Base-by-base conservation (phyloP, 1,140 invertebrate genomes). In the Drosophila serrata region DNA sequence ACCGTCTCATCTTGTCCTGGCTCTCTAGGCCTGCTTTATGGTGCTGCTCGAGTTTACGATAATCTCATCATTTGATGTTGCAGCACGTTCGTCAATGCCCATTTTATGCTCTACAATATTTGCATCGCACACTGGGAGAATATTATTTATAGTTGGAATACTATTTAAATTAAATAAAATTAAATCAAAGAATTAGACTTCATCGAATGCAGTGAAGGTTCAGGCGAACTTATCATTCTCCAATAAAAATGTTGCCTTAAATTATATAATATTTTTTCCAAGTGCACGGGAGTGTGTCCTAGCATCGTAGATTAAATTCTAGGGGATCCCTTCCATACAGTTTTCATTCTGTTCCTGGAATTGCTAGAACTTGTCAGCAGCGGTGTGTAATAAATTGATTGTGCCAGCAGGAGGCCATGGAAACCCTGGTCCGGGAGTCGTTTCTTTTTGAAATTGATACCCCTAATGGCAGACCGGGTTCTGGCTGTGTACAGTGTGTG, bases 61-160 rank as follows among this genome's bases (percentile, higher is more conserved):
- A 90, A 90, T 90, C 85, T 90, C 85, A 90, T 90, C 85, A 90
- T 90, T 90, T 85, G 86, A 90, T 90, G 86, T 90, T 90, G 86
- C 85, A 85, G 85, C 85, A 90, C 85, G 85, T 90, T 90, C 70
- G 81, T 60, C 63, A 82, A 67, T 72, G 72, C 79, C 78, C 81
- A 78, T 80, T 82, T 87, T 87, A 88, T 88, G 80, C 72, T 76
- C 64, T 67, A 63, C 72, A 82, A 88, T 87, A 87, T 87, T 88
- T 87, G 85, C 82, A 88, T 88, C 61, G 59, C 61, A 40, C 62
- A 46, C 56, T 17, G 12, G 22, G 1, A 42, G 39, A 62, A 27
- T 5, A 45, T 4, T 22, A 22, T 22, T 13, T 3, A 2, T 1
- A 45, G 6, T 22, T 53, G 4, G 4, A 51, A 48, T 27, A n/a